Evolutionary conservation across 1,140 invertebrate genomes (phyloP), one percentile per base, ranked within the genome.

Genomic region (Stenopsyche tienmushanensis): DNA sequence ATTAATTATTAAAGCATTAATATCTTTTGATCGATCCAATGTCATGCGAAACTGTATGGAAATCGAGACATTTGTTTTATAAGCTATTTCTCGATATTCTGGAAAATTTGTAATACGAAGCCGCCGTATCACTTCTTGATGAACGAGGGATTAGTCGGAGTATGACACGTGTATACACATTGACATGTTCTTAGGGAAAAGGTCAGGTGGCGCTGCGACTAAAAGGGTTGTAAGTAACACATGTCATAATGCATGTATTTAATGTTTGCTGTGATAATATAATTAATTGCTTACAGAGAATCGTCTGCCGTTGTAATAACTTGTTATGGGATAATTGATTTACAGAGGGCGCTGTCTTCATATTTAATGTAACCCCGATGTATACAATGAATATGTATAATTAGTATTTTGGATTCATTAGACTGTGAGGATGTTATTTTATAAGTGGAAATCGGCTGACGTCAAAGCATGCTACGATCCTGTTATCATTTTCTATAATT

Each of bases 321-420:
- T 53, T 53, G 50, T 57, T 57, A 42, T 21, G 26, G 8, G 53
- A 57, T 57, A 57, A 57, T 57, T 57, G 53, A 57, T 57, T 57
- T 57, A 57, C 26, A 34, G 26, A 57, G 53, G 24, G 53, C 26
- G 53, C 15, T 41, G 50, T 53, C 50, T 53, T 53, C 47, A 49
- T 49, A 49, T 7, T 34, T 5, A 7, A 34, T 49, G 5, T 13
- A 34, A 7, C 29, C 13, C 29, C 29, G 5, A 34, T 34, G 13
- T 34, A 13, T 13, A 7, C 29, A 7, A 34, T 34, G 13, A 7
- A 34, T 34, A 34, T 34, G 29, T 34, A 34, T 34, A 7, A 34
- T 5, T 34, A n/a, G n/a, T n/a, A n/a, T n/a, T n/a, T n/a, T n/a
- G n/a, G n/a, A n/a, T n/a, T n/a, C n/a, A n/a, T n/a, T n/a, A n/a